A percentile compares a stretch with the other conserved stretches of the same genome.
Conservation (phyloP, 2,888 invertebrate genomes). For the Tipula unca region DNA sequence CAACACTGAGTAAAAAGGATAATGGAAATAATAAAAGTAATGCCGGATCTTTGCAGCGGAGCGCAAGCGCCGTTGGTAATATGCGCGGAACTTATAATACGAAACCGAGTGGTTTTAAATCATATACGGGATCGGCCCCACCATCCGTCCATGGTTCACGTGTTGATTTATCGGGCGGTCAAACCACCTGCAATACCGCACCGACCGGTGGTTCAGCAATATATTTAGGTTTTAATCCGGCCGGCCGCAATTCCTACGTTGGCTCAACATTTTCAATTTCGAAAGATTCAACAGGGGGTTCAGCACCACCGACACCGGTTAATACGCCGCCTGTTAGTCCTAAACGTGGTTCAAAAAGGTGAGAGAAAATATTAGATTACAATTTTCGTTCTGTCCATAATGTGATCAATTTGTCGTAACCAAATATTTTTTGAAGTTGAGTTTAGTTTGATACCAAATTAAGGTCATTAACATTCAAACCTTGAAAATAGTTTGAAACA, state of each 20-base stretch:
- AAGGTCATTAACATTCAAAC: no score
- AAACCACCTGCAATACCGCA: neutral
- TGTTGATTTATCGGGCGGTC: slow-evolving; percentile 49
- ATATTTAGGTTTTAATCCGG: slow-evolving; percentile 47
- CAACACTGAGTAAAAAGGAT: slow-evolving; percentile 22
- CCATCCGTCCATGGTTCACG: slow-evolving; percentile 66
- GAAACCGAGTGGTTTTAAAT: slow-evolving; percentile 64
- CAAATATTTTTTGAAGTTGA: no score
- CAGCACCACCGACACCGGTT: slow-evolving; percentile 66
- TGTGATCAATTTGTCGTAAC: no score
- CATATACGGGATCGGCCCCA: slow-evolving; percentile 65
- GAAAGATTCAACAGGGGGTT: slow-evolving; percentile 52
- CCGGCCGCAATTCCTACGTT: slow-evolving; percentile 30
- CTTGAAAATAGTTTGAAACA: no score
- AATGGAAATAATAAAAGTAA: slow-evolving; percentile 1
- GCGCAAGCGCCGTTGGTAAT: slow-evolving; percentile 31
- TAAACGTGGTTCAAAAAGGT: slow-evolving; percentile 51
- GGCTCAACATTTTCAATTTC: slow-evolving; percentile 36
- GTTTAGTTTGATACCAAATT: no score
- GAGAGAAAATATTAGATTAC: no score
- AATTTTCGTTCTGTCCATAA: no score
- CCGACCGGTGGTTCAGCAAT: slow-evolving; percentile 52
- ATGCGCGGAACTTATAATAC: slow-evolving; percentile 61
- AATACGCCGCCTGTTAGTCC: slow-evolving; percentile 70
- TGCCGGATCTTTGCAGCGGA: slow-evolving; percentile 28